These are phyloP conservation scores for Sialia sialis DNA, from an alignment of 2,113 vertebrate genomes.

Conservation along the genomic window DNA sequence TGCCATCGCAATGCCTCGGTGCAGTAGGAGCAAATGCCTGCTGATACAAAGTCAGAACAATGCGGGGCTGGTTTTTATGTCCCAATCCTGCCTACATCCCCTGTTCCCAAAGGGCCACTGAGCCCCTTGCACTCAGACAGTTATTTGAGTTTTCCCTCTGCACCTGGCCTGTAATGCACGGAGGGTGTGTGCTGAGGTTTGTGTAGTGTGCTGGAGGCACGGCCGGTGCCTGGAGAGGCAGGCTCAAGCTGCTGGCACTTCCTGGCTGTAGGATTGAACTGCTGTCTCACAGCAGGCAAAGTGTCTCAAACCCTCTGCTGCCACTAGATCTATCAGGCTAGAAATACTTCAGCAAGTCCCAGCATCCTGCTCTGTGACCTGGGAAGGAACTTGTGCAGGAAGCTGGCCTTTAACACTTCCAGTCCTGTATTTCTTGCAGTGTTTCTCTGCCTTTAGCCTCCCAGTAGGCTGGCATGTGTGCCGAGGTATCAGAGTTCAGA, in stretches of 20 bases:
- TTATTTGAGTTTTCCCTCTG: not conserved
- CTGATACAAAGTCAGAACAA: not conserved
- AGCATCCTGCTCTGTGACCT: not conserved
- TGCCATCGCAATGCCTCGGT: not conserved
- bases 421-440: not conserved
- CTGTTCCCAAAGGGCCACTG: fast-evolving
- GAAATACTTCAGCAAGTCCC: constrained; percentile 6
- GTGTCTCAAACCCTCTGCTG: not conserved
- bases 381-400: not conserved
- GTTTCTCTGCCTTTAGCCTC: not conserved
- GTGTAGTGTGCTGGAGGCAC: fast-evolving
- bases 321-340: not conserved
- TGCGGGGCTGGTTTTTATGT: fast-evolving
- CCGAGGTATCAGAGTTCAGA: not conserved
- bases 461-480: fast-evolving
- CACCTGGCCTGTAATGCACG: fast-evolving
- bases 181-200: not conserved
- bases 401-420: not conserved
- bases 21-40: not conserved
- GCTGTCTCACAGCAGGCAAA: constrained; percentile 38
- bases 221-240: not conserved
- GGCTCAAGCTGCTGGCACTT: not conserved
- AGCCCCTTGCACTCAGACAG: not conserved
- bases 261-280: constrained; percentile 6
- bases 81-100: fast-evolving